These are phyloP conservation scores for Nebria ingens DNA, from an alignment of 1,140 invertebrate species.

Conservation along the genomic window DNA sequence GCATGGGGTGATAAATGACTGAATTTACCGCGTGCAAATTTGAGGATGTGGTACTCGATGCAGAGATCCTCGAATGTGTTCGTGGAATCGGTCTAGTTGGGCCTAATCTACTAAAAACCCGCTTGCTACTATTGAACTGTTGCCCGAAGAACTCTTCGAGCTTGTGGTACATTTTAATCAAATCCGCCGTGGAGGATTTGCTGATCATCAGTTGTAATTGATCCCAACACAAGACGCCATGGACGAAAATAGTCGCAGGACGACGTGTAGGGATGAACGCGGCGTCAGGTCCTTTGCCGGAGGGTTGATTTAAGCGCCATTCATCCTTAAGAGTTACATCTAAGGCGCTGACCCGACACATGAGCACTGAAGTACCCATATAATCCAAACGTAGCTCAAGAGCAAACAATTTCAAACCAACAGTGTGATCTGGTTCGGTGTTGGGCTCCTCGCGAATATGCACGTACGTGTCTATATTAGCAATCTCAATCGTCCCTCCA, in stretches of 20 bases:
- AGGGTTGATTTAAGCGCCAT: slow-evolving; percentile 57
- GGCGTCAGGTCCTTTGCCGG: slow-evolving; percentile 32
- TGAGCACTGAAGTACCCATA: slow-evolving; percentile 89
- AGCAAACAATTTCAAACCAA: slow-evolving; percentile 74
- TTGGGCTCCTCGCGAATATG: slow-evolving; percentile 83
- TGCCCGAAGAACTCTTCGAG: no score
- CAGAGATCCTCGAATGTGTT: no score
- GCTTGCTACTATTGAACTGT: no score
- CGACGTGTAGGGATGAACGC: no score
- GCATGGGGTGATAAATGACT: no score
- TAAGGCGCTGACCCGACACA: slow-evolving; percentile 78
- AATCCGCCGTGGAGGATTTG: slow-evolving; percentile 90
- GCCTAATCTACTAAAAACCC: no score
- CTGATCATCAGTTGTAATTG: slow-evolving; percentile 93
- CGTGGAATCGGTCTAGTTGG: slow-evolving; percentile 97
- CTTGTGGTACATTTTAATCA: slow-evolving; percentile 92
- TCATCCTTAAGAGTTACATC: slow-evolving; percentile 71
- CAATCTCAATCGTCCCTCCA: slow-evolving; percentile 85
- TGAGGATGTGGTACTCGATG: no score
- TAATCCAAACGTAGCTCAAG: slow-evolving; percentile 90
- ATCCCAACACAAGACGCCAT: slow-evolving; percentile 88
- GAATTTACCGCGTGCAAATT: no score
- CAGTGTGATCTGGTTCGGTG: slow-evolving; percentile 77
- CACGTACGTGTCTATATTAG: slow-evolving; percentile 79
- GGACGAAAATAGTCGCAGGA: slow-evolving; percentile 84